Conservation (phyloP, 92 coral and sea anemone genomes). For the Porites cylindrica region DNA sequence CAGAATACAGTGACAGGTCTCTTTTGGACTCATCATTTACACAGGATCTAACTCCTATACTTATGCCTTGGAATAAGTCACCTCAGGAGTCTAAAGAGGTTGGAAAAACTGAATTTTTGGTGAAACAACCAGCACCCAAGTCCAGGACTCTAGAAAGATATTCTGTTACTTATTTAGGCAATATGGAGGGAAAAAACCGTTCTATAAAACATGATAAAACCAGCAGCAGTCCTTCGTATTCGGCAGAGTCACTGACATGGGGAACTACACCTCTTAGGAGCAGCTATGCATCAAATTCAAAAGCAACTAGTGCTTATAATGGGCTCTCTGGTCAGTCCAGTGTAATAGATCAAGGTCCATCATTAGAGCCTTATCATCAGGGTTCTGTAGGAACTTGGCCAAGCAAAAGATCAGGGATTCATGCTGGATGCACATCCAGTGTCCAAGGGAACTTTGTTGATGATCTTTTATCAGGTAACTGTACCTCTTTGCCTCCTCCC, state of each 20-base stretch:
- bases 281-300: neutral
- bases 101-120: constrained; percentile 23
- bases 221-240: neutral
- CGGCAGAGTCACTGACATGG: constrained; percentile 3
- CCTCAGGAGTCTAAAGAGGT: neutral
- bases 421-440: neutral
- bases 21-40: constrained; percentile 70
- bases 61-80: constrained; percentile 20
- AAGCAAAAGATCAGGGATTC: constrained; percentile 12
- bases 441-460: neutral
- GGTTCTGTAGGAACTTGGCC: constrained; percentile 31
- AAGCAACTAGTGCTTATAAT: neutral
- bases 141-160: neutral
- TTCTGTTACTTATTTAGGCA: constrained; percentile 39
- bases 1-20: constrained; percentile 6
- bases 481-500: constrained; percentile 43
- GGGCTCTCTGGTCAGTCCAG: neutral
- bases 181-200: neutral
- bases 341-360: too few species aligned
- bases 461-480: constrained; percentile 39
- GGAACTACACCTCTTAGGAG: neutral
- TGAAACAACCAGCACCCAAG: constrained; percentile 50
- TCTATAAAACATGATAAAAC: neutral
- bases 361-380: neutral
- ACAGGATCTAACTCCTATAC: constrained; percentile 48